Percentiles rank a stretch among this genome's conserved stretches.
Evolutionary conservation across 2,113 vertebrate species (phyloP).

Genomic region (Eonycteris spelaea): DNA sequence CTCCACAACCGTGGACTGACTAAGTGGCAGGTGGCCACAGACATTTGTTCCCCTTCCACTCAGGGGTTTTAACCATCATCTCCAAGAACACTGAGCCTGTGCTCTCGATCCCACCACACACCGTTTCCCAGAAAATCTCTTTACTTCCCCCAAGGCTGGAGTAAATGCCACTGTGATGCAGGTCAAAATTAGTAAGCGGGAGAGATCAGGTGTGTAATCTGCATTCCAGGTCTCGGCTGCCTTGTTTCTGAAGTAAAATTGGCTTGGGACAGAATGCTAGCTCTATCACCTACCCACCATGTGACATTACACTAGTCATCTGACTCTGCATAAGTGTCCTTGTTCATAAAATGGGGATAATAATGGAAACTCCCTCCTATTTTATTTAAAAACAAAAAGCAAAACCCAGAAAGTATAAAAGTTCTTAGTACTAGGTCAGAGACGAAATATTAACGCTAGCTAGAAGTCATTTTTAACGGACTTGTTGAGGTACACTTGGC

Average conservation of each 20-base stretch:
- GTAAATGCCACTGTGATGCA: not conserved
- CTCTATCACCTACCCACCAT: not conserved
- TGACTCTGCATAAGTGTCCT: not conserved
- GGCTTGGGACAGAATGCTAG: not conserved
- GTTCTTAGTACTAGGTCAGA: not conserved
- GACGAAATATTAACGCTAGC: not conserved
- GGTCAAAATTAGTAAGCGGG: not conserved
- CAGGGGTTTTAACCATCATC: not conserved
- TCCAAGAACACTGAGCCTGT: not conserved
- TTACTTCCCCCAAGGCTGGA: not conserved
- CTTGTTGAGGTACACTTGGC: not conserved
- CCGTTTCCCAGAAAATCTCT: not conserved
- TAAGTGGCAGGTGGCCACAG: not conserved
- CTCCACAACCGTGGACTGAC: rapidly evolving
- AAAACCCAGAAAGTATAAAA: not conserved
- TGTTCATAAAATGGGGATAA: not conserved
- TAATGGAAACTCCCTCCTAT: not conserved
- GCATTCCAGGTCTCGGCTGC: not conserved
- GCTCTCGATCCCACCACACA: too few relatives aligned
- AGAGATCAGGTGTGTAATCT: not conserved
- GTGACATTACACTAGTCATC: not conserved
- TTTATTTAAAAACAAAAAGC: not conserved
- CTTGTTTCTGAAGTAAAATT: not conserved
- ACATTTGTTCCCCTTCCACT: not conserved
- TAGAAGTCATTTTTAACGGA: not conserved